Evolutionary conservation across 37 sponge, comb jelly and placozoan genomes (phyloP), one percentile per base, ranked within the genome.

Genomic region (Haliclona indistincta): DNA sequence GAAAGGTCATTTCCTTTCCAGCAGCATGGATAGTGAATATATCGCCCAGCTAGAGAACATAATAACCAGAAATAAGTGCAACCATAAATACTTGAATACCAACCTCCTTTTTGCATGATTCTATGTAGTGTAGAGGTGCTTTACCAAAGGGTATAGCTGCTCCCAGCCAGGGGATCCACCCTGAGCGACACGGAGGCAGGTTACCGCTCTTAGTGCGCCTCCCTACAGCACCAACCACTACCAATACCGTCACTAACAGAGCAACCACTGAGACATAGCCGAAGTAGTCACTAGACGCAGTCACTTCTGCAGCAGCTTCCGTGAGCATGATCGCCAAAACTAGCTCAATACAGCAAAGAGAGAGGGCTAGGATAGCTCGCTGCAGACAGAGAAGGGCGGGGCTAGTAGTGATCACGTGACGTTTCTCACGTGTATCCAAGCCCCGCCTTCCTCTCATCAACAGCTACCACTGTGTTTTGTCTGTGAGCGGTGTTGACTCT

Each of bases 1-100:
- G 36, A 76, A 86, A 91, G 6, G 91, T 91, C 83, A 91, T 91
- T 28, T 38, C 40, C 75, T 91, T 91, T 10, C 91, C 91, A 43
- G 87, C 86, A 3, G 65, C 91, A 40, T 84, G 83, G 38, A 91
- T 81, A 32, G 91, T 86, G 56, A 86, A 91, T 20, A 84, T 70
- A 63, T 83, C 67, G 63, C 86, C 86, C 11, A 85, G 56, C 86
- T 85, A 58, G 28, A 56, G 53, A n/a, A n/a, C n/a, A n/a, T n/a
- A n/a, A n/a, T n/a, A n/a, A n/a, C 10, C 51, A 47, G 13, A 47
- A 17, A 47, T 47, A n/a, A n/a, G n/a, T 15, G 6, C 42, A 65
- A 8, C 8, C 38, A 39, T 65, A 65, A 45, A 15, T n/a, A 10
- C 8, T 8, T 41, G 29, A 4, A 35, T 38, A 38, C 73, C 2